These are phyloP conservation scores for Neodiprion fabricii DNA, from an alignment of 1,140 invertebrate species.

Conservation along the genomic window DNA sequence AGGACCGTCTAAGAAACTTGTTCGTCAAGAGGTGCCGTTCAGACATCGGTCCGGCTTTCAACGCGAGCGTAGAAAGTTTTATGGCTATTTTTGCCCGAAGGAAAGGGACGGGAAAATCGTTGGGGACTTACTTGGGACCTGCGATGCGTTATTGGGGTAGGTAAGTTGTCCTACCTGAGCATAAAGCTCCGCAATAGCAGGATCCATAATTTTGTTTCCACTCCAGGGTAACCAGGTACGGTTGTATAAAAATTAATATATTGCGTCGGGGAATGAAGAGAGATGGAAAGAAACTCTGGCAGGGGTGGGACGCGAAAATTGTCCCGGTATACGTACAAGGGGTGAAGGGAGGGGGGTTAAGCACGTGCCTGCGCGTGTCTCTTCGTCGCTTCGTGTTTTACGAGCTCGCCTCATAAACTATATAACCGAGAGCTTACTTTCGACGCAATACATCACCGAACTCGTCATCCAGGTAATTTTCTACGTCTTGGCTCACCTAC, in stretches of 20 bases:
- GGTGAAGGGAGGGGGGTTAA: background rate
- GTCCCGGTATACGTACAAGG: background rate
- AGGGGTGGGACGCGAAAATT: background rate
- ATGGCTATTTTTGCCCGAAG: background rate
- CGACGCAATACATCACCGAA: background rate
- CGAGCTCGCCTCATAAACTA: background rate
- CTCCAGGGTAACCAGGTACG: background rate
- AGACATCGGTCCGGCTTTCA: background rate
- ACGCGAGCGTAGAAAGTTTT: background rate
- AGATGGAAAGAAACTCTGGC: background rate
- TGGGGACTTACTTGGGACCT: no score
- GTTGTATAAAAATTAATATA: conserved; percentile 4
- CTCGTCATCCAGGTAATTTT: conserved; percentile 4
- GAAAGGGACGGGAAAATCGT: background rate
- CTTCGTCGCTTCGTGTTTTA: conserved; percentile 5
- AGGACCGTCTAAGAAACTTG: background rate
- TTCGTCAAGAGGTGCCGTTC: background rate
- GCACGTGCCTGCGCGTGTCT: conserved; percentile 6
- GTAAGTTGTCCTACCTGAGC: background rate
- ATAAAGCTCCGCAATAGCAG: background rate
- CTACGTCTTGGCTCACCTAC: background rate
- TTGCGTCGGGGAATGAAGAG: background rate
- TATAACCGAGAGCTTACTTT: background rate
- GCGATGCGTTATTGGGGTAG: background rate
- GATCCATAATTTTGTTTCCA: background rate